Evolutionary conservation across 2,113 vertebrate species (phyloP), one percentile per base, ranked within the genome.

Genomic region (Cyphomyrus plagiostoma): DNA sequence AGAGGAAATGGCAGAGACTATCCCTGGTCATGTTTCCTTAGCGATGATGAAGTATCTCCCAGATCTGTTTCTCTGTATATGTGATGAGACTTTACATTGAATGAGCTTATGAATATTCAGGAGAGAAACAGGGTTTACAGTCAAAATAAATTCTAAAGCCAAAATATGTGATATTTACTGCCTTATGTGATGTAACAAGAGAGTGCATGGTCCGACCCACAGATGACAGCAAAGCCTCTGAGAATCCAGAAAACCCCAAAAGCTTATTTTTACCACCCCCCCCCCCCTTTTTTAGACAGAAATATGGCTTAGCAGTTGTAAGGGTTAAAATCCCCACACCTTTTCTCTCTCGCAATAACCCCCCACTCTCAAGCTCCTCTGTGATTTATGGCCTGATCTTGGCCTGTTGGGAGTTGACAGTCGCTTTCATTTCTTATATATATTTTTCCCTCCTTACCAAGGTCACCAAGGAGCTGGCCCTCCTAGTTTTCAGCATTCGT

Each of bases 321-420:
- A 95, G 94, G 95, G 95, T 96, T 96, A 95, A 96, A 94, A 77
- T 89, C 91, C 89, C 88, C 50, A 82, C 23, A 62, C 56, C 49
- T 91, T 90, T 89, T 90, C 86, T 49, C 90, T 0, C 3, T 77
- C 0, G 0, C 0, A 23, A 88, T 88, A n/a, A 1, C 88, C n/a
- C 93, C 87, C 89, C 90, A 35, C 91, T 88, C 91, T 92, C 92
- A 90, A 84, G 91, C 94, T 92, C 85, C 90, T 92, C 93, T 91
- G 92, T 97, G 97, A 99, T 97, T 97, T 96, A 98, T 97, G 93
- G 96, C 94, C 93, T 94, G 95, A 96, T 96, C 95, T 93, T 94
- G 96, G 96, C 96, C 96, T 95, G 95, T 94, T 93, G 96, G 96
- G 96, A 97, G 94, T 95, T 97, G 97, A 97, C 97, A 97, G 95